Percentiles rank a stretch among this genome's conserved stretches.
Conservation (phyloP, 2,113 vertebrate genomes). For the Rhineura floridana region DNA sequence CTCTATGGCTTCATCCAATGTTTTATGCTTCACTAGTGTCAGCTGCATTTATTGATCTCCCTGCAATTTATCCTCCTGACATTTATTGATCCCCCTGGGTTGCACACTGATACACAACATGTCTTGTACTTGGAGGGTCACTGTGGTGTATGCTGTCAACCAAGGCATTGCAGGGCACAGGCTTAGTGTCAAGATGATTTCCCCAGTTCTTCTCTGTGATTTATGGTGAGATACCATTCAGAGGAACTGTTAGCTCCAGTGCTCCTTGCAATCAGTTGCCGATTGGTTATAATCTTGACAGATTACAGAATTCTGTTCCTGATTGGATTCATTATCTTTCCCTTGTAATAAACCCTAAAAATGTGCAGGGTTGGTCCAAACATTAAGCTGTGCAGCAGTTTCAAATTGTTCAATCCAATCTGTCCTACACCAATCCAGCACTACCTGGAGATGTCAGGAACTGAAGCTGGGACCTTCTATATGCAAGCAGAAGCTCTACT, state of each 20-base stretch:
- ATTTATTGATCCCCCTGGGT: no score
- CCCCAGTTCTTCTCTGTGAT: no score
- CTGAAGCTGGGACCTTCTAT: no score
- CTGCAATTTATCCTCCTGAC: neutral
- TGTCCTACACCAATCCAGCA: neutral
- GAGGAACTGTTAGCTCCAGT: neutral
- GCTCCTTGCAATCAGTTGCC: neutral
- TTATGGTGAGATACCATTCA: neutral
- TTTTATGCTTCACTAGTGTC: neutral
- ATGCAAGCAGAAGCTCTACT: neutral
- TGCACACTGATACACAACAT: neutral
- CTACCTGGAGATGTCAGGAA: neutral
- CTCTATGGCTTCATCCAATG: neutral
- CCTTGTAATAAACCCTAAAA: neutral
- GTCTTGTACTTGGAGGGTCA: neutral
- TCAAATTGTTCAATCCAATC: neutral
- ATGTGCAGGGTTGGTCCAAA: neutral
- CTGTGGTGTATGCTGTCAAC: no score
- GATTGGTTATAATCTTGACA: neutral
- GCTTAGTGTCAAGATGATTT: neutral
- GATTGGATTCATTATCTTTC: neutral
- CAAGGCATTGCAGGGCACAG: neutral
- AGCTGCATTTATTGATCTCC: neutral
- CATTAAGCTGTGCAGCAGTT: slow-evolving; percentile 21
- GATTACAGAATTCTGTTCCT: neutral